Percentiles rank a stretch among this genome's conserved stretches.
Evolutionary conservation across 2,888 invertebrate species (phyloP).

Genomic region (Cepaea hortensis): DNA sequence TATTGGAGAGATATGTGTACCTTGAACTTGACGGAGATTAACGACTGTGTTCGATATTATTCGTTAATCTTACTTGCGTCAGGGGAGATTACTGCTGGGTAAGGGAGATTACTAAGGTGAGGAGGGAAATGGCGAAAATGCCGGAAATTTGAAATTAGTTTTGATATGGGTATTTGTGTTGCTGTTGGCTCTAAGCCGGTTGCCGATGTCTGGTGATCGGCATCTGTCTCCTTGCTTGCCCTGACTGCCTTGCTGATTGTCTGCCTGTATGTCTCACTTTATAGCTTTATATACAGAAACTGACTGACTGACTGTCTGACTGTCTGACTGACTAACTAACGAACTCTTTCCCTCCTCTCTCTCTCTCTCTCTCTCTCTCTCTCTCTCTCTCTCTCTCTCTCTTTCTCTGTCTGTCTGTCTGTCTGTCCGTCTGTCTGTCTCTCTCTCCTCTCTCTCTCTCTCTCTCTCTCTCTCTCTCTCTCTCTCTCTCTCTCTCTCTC

Average conservation of each 20-base stretch:
- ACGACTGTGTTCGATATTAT: conserved; percentile 14
- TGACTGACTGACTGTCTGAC: not conserved
- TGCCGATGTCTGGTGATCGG: not conserved
- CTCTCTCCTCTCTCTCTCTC: not conserved
- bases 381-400: not conserved
- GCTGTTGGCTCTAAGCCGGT: not conserved
- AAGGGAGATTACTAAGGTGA: not conserved
- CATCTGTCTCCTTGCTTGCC: not conserved
- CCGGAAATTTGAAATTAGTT: not conserved
- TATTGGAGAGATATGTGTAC: conserved; percentile 15
- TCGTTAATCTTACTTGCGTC: conserved; percentile 18
- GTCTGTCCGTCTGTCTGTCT: too few relatives aligned
- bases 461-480: too few relatives aligned
- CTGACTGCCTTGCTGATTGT: not conserved
- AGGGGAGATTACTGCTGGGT: not conserved
- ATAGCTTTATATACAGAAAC: not conserved
- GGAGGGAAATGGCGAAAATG: not conserved
- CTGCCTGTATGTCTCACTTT: not conserved
- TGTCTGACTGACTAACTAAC: too few relatives aligned
- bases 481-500: too few relatives aligned
- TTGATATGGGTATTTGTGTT: not conserved
- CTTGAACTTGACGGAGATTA: not conserved
- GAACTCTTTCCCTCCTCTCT: not conserved
- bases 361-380: not conserved
- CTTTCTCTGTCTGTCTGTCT: not conserved